Evolutionary conservation across 2,888 invertebrate genomes (phyloP).

Genomic region (Conomelus anceps): DNA sequence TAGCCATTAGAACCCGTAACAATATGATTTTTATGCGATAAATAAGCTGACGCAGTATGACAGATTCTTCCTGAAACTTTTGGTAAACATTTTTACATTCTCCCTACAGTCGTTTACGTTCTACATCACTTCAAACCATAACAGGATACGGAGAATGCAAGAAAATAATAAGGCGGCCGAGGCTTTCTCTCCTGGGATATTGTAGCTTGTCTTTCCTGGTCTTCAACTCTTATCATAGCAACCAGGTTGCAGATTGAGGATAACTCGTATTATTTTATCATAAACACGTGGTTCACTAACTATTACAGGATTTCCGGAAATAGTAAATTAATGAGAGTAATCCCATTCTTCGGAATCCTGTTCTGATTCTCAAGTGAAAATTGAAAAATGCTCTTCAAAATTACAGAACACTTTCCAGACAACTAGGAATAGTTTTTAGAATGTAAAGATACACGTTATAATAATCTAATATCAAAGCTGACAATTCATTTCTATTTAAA

Average conservation of each 20-base stretch:
- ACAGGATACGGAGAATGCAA: background rate
- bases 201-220: background rate
- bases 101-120: background rate
- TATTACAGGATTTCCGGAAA: background rate
- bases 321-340: background rate
- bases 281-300: background rate
- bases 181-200: background rate
- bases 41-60: no score
- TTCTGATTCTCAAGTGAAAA: background rate
- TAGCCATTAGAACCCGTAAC: no score
- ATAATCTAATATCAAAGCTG: no score
- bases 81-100: background rate
- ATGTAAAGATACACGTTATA: no score
- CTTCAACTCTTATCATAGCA: background rate
- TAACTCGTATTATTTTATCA: background rate
- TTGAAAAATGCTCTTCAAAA: no score
- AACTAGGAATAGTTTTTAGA: no score
- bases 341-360: background rate
- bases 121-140: background rate
- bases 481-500: no score
- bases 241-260: background rate
- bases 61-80: no score
- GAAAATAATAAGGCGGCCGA: background rate
- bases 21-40: no score
- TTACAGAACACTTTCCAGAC: no score